A percentile compares a stretch with the other conserved stretches of the same genome.
phyloP scores from a whole-genome alignment of 2,888 invertebrate species.

The Drosophila incognita region DNA sequence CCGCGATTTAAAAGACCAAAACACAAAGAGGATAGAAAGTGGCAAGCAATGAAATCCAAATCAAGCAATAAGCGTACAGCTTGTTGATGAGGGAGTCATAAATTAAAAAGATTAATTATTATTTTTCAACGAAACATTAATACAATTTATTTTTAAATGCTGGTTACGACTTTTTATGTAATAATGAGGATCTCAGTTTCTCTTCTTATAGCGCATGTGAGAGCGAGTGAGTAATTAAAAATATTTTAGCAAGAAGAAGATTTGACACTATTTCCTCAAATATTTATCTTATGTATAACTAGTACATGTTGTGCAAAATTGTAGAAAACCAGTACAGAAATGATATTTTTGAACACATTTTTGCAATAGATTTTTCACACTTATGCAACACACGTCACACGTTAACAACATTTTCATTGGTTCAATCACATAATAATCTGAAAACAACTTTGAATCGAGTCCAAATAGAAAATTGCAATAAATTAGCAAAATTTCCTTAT shows the following conservation, averaged over 20 bases:
- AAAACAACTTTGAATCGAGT: neutral
- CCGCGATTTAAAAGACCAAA: constrained; percentile 32
- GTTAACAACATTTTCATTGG: neutral
- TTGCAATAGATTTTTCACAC: neutral
- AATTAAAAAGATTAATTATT: constrained; percentile 32
- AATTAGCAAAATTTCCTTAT: constrained; percentile 9
- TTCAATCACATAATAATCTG: neutral
- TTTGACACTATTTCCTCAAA: neutral
- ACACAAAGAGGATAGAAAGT: constrained; percentile 54
- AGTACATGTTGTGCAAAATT: neutral
- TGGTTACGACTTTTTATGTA: neutral
- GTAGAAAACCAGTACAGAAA: neutral
- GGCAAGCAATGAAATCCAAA: constrained; percentile 33
- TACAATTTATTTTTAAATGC: neutral
- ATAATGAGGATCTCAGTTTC: neutral
- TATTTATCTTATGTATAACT: neutral
- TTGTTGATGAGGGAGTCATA: constrained; percentile 48
- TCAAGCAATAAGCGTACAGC: constrained; percentile 33
- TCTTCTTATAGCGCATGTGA: too few relatives aligned
- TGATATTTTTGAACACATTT: neutral
- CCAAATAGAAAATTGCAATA: neutral
- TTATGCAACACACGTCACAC: neutral
- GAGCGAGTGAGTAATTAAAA: neutral
- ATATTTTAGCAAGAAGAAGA: neutral
- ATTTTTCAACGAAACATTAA: neutral